Conservation (phyloP, 2,888 invertebrate species). For the Arctia plantaginis region DNA sequence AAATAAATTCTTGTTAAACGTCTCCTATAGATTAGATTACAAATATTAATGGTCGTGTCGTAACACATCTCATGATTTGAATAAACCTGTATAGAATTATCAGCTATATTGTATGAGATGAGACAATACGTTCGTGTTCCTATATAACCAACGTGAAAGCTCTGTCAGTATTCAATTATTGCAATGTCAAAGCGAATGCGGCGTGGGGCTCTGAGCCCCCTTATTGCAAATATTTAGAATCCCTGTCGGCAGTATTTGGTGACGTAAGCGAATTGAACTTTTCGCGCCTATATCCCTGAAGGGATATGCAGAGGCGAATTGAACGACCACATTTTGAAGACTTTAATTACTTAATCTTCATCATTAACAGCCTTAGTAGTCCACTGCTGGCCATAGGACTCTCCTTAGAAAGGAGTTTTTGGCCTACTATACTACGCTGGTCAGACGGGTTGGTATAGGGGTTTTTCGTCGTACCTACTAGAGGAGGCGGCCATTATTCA, state of each 20-base stretch:
- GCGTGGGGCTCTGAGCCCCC: constrained; percentile 5
- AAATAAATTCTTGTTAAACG: not conserved
- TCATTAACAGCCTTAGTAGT: no score
- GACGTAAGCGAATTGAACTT: not conserved
- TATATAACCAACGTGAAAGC: constrained; percentile 44
- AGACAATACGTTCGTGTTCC: constrained; percentile 45
- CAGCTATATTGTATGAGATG: constrained; percentile 22
- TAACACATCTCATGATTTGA: not conserved
- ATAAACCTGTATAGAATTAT: not conserved
- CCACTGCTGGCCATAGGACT: no score
- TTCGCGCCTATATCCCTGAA: no score
- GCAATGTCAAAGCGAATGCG: constrained; percentile 38
- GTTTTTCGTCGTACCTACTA: no score
- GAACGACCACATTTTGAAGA: no score
- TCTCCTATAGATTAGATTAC: not conserved
- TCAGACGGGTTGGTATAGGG: no score
- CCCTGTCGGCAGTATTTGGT: constrained; percentile 14
- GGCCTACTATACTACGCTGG: no score
- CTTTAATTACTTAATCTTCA: no score
- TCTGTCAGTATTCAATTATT: constrained; percentile 54
- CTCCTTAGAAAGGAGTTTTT: no score
- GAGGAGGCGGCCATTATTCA: no score
- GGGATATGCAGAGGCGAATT: no score
- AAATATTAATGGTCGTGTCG: not conserved
- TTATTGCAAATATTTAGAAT: constrained; percentile 15